phyloP scores from a whole-genome alignment of 2,113 vertebrate genomes.

The Argyrosomus japonicus region DNA sequence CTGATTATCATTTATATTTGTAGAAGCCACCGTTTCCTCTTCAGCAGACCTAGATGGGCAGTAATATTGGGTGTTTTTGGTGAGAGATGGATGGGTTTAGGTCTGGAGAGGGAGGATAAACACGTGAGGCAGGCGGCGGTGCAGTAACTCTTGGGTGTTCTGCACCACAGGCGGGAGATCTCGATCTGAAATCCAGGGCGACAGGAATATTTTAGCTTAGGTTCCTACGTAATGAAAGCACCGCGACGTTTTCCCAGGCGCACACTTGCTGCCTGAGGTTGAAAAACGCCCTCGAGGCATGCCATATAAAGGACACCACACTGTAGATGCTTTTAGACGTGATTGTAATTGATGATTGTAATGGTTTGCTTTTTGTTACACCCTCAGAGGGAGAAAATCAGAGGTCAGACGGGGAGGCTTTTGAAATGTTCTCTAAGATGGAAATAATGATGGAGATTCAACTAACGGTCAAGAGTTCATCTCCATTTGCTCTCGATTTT shows the following conservation, averaged over 20 bases:
- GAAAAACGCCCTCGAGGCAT: constrained; percentile 55
- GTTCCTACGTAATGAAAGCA: constrained; percentile 68
- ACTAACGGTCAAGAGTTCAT: constrained; percentile 9
- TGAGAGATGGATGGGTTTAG: constrained; percentile 74
- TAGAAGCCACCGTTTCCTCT: constrained; percentile 81
- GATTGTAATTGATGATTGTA: constrained; percentile 64
- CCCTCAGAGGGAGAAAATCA: constrained; percentile 34
- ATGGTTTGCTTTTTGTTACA: constrained; percentile 55
- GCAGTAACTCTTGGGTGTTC: constrained; percentile 80
- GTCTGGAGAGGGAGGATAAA: constrained; percentile 67
- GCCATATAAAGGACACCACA: constrained; percentile 51
- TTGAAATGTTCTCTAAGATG: constrained; percentile 28
- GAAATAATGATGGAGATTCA: constrained; percentile 32
- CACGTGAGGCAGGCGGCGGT: constrained; percentile 53
- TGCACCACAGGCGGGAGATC: constrained; percentile 66
- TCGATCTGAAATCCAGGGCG: constrained; percentile 68
- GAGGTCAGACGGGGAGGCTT: constrained; percentile 20
- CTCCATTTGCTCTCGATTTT: background rate
- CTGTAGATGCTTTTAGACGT: constrained; percentile 52
- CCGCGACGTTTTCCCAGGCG: constrained; percentile 55
- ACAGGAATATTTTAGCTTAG: constrained; percentile 71
- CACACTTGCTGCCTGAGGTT: constrained; percentile 65
- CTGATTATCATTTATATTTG: constrained; percentile 85
- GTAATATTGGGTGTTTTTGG: constrained; percentile 72
- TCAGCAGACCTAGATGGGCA: constrained; percentile 60